Conservation (phyloP, 2,113 vertebrate species). For the Castor canadensis region DNA sequence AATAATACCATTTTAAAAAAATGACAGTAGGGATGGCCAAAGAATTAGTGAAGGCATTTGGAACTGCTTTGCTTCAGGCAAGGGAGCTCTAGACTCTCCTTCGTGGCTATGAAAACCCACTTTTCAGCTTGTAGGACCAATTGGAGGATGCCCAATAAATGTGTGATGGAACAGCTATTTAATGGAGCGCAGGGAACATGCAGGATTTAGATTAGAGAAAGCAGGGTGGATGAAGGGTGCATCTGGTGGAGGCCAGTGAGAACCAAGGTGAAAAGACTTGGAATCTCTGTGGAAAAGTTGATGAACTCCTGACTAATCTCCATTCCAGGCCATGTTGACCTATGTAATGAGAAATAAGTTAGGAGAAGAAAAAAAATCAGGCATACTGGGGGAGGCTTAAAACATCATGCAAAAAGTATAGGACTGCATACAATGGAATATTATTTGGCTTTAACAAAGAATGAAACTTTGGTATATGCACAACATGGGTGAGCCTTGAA, state of each 20-base stretch:
- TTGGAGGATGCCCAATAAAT: background rate
- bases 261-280: background rate
- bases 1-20: background rate
- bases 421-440: background rate
- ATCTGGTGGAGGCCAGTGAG: background rate
- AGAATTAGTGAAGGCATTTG: background rate
- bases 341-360: background rate
- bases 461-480: background rate
- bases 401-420: background rate
- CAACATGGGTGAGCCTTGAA: background rate
- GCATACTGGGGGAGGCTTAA: background rate
- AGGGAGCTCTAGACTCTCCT: background rate
- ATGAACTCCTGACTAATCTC: background rate
- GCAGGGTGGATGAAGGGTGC: background rate
- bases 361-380: background rate
- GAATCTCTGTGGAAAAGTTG: background rate
- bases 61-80: background rate
- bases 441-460: background rate
- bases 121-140: background rate
- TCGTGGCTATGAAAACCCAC: background rate
- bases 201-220: background rate
- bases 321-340: background rate
- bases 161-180: background rate
- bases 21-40: background rate
- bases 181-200: background rate